Conservation (phyloP, 2,797 vertebrate genomes). For the Gymnothorax javanicus region DNA sequence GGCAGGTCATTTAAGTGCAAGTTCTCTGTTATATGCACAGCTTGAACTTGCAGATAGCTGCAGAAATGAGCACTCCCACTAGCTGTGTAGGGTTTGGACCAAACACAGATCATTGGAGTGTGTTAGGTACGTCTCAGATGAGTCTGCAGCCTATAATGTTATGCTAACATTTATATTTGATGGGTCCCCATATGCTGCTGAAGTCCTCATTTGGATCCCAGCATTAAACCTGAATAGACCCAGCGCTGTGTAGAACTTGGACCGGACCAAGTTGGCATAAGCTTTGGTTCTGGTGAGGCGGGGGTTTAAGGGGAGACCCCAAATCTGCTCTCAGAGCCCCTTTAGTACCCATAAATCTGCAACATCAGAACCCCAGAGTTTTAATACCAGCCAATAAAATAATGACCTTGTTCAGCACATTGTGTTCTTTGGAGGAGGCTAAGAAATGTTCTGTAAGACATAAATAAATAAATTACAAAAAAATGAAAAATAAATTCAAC, state of each 20-base stretch:
- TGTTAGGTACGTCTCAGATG: too few relatives aligned
- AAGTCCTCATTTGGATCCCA: too few relatives aligned
- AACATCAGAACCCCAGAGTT: not conserved
- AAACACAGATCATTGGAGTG: too few relatives aligned
- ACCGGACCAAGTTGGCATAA: not conserved
- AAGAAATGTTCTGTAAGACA: not conserved
- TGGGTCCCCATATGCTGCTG: too few relatives aligned
- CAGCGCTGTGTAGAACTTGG: not conserved
- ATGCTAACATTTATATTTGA: too few relatives aligned
- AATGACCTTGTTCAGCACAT: not conserved
- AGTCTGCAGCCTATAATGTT: too few relatives aligned
- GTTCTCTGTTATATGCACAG: too few relatives aligned
- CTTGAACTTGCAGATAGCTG: not conserved
- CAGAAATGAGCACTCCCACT: not conserved
- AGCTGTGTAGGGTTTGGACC: not conserved
- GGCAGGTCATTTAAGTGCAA: too few relatives aligned
- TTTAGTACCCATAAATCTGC: not conserved
- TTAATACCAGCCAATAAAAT: not conserved
- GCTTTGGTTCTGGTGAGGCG: not conserved
- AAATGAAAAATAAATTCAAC: not conserved
- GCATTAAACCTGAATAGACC: too few relatives aligned
- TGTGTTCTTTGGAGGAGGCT: not conserved
- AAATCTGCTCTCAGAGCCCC: not conserved
- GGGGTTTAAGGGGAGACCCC: not conserved
- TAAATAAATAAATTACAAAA: not conserved